Conservation (phyloP, 2,113 vertebrate genomes). For the Gallinago undulata region DNA sequence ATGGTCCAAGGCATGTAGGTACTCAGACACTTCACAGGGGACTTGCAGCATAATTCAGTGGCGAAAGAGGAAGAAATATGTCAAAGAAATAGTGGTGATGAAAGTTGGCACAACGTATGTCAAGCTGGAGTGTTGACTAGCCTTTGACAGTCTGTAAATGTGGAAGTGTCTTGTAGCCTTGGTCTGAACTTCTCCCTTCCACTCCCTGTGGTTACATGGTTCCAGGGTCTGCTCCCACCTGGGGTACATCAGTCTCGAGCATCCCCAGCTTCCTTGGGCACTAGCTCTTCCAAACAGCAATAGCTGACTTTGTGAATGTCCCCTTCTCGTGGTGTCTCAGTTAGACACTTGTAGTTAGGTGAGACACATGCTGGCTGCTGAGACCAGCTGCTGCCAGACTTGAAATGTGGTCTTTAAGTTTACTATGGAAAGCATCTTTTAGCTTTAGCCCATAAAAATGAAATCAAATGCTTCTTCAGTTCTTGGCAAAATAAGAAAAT, state of each 20-base stretch:
- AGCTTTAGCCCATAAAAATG: not conserved
- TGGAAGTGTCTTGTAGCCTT: not conserved
- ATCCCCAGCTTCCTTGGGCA: not conserved
- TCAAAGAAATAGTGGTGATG: not conserved
- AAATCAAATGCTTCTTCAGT: not conserved
- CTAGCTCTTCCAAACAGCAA: not conserved
- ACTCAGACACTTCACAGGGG: not conserved
- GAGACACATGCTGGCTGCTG: not conserved
- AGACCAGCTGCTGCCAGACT: not conserved
- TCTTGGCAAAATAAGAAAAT: not conserved
- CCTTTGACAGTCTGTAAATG: not conserved
- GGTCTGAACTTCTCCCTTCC: not conserved
- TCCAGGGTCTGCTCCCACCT: not conserved
- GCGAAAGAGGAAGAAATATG: not conserved
- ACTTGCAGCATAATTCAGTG: not conserved
- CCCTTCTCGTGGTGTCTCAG: not conserved
- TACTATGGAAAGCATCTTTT: not conserved
- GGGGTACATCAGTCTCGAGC: not conserved
- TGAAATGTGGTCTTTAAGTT: not conserved
- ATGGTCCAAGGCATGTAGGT: not conserved
- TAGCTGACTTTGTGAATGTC: not conserved
- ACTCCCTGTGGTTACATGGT: not conserved
- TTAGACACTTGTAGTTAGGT: not conserved
- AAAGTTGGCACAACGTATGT: not conserved
- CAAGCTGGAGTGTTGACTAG: not conserved